Base-by-base conservation (phyloP, 2,797 vertebrate species). In the Cynopterus sphinx region DNA sequence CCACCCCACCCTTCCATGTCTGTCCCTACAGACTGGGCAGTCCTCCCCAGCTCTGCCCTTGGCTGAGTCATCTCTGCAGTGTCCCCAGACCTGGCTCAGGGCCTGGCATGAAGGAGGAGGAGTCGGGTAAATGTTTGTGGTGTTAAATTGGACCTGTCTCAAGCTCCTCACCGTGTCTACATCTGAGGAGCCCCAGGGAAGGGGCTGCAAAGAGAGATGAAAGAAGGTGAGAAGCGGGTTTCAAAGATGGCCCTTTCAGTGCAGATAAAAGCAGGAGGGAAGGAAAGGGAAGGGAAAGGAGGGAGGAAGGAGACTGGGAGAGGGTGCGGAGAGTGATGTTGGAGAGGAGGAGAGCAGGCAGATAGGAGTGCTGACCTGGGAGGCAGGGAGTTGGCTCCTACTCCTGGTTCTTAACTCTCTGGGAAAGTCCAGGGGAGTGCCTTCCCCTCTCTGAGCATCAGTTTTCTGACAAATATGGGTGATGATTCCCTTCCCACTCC, bases 161-260 rank as follows among this genome's bases (percentile, higher is more conserved):
- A n/a, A 90, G 84, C 90, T 90, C 65, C 59, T 94, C 51, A 19
- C 16, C 0, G 11, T 63, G 55, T 90, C 65, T 46, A 65, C 67
- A 77, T 96, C 95, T 83, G 84, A 95, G 87, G 81, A 96, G 93
- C 91, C 85, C 86, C 89, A 85, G 96, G 92, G 95, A 96, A 96
- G 93, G 79, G 93, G 93, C 86, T 39, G 57, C 53, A 22, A 31
- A 78, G 95, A 63, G 90, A 97, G 90, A 97, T 97, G 94, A 97
- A 97, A 96, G 95, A 31, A 82, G 89, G 88, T 15, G 86, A 92
- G 89, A 46, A 55, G 91, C n/a, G 4, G 49, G 90, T 94, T 97
- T 94, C 96, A 95, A 96, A 96, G 96, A 90, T 89, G 87, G 95
- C 86, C 95, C 87, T 96, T 95, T 96, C 90, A 24, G 70, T 31